phyloP scores from a whole-genome alignment of 1,140 invertebrate species.

The Oryzaephilus surinamensis region DNA sequence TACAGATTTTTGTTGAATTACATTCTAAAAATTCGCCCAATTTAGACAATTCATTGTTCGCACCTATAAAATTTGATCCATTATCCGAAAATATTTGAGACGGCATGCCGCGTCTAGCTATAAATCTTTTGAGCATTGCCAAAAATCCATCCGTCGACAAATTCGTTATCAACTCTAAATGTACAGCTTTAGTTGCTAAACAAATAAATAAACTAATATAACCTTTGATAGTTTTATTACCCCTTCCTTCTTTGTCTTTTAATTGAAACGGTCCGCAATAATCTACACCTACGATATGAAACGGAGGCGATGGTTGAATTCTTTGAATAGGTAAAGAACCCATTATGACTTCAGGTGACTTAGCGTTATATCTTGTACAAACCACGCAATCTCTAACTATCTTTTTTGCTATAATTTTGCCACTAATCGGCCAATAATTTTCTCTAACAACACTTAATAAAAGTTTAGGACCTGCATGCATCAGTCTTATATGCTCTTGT shows the following conservation, averaged over 20 bases:
- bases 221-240: constrained; percentile 17
- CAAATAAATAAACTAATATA: constrained; percentile 11
- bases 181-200: constrained; percentile 20
- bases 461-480: constrained; percentile 25
- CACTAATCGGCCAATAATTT: constrained; percentile 16
- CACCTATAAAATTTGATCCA: constrained; percentile 11
- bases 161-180: constrained; percentile 27
- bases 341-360: constrained; percentile 8
- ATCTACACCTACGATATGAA: constrained; percentile 23
- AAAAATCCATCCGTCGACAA: constrained; percentile 18
- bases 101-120: constrained; percentile 13
- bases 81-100: constrained; percentile 13
- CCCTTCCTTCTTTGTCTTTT: constrained; percentile 16
- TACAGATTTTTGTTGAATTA: neutral
- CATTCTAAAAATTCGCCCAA: neutral
- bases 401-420: constrained; percentile 11
- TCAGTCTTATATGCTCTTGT: constrained; percentile 16
- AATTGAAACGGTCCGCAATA: constrained; percentile 24
- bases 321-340: too few relatives aligned
- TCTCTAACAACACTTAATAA: constrained; percentile 14
- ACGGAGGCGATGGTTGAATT: constrained; percentile 20
- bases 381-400: constrained; percentile 13
- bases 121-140: constrained; percentile 28
- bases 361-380: constrained; percentile 17
- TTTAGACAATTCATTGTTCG: constrained; percentile 4